phyloP scores from a whole-genome alignment of 2,888 invertebrate genomes.

The Oxycera nigricornis region DNA sequence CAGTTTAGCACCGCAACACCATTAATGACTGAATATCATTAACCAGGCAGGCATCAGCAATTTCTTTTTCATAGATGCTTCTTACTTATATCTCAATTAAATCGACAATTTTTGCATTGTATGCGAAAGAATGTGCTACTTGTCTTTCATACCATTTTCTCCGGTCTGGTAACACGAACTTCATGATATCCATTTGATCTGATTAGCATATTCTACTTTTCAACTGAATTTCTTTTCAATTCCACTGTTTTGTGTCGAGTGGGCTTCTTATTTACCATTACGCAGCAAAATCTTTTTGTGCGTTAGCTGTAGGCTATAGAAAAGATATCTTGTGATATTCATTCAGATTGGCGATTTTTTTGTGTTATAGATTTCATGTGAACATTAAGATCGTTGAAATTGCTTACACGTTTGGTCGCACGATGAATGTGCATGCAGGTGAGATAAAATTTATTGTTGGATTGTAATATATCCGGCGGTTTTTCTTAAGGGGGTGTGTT shows the following conservation, averaged over 20 bases:
- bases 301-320: background rate
- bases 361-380: conserved; percentile 13
- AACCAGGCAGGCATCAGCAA: background rate
- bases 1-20: background rate
- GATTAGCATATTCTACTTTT: conserved; percentile 13
- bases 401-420: background rate
- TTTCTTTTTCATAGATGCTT: background rate
- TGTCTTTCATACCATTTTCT: conserved; percentile 1
- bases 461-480: too few species aligned
- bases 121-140: background rate
- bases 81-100: conserved; percentile 5
- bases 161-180: background rate
- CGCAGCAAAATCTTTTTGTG: background rate
- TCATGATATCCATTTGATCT: conserved; percentile 6
- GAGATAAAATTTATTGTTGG: too few species aligned
- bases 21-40: conserved; percentile 10
- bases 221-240: conserved; percentile 15
- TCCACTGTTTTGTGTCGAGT: background rate
- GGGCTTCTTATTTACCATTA: background rate
- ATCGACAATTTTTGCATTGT: background rate
- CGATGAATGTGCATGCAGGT: background rate
- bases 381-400: background rate
- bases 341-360: conserved; percentile 3
- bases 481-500: too few species aligned
- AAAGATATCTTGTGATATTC: conserved; percentile 3